phyloP scores from a whole-genome alignment of 2,888 invertebrate genomes.

The Ephialtes manifestator region DNA sequence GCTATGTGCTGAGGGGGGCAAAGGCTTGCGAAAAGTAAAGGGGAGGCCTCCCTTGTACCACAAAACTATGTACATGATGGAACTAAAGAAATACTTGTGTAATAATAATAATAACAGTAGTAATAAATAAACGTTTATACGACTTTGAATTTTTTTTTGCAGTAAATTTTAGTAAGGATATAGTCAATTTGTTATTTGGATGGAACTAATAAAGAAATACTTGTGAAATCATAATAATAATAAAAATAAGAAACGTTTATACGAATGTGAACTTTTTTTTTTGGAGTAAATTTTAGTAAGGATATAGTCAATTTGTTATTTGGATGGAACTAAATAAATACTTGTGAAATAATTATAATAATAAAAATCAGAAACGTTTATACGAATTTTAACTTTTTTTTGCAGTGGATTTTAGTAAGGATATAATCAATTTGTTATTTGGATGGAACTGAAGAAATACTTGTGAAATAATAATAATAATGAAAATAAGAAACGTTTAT shows the following conservation, averaged over 20 bases:
- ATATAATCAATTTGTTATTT: constrained; percentile 1
- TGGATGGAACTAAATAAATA: not conserved
- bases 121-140: not conserved
- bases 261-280: no score
- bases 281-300: not conserved
- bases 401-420: not conserved
- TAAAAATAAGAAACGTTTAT: not conserved
- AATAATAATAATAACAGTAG: not conserved
- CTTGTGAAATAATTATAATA: no score
- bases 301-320: not conserved
- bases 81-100: not conserved
- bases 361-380: not conserved
- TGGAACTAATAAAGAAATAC: not conserved
- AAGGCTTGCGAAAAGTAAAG: constrained; percentile 46
- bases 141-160: not conserved
- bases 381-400: no score
- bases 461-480: not conserved
- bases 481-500: not conserved
- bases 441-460: not conserved
- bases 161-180: not conserved
- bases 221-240: not conserved
- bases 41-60: not conserved
- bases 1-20: constrained; percentile 4
- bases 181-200: not conserved
- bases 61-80: not conserved